A percentile compares a stretch with the other conserved stretches of the same genome.
Evolutionary conservation across 2,797 vertebrate species (phyloP).

Genomic region (Spondyliosoma cantharus): DNA sequence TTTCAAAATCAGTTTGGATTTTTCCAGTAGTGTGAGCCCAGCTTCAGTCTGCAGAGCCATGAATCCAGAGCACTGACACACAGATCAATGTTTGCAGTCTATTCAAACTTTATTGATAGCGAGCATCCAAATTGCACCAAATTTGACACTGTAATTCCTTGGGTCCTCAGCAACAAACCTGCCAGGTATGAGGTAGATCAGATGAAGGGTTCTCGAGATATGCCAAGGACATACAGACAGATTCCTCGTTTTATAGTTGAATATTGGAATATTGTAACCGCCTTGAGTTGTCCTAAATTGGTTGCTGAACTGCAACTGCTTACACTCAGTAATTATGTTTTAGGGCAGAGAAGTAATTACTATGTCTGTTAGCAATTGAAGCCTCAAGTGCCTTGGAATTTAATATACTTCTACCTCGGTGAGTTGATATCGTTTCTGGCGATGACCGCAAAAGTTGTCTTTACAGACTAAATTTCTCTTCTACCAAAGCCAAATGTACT

Average conservation of each 20-base stretch:
- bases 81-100: too few relatives aligned
- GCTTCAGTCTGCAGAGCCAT: too few relatives aligned
- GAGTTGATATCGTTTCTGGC: constrained; percentile 52
- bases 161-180: too few relatives aligned
- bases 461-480: constrained; percentile 53
- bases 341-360: constrained; percentile 17
- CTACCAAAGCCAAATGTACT: constrained; percentile 44
- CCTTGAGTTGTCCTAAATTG: constrained; percentile 25
- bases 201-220: too few relatives aligned
- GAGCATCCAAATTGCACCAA: too few relatives aligned
- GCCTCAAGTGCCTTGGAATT: constrained; percentile 33
- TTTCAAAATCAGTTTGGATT: too few relatives aligned
- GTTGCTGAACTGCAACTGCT: constrained; percentile 14
- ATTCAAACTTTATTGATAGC: too few relatives aligned
- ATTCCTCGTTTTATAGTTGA: background rate
- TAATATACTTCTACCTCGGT: constrained; percentile 47
- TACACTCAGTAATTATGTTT: constrained; percentile 22
- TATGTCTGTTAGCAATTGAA: constrained; percentile 40
- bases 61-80: too few relatives aligned
- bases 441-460: constrained; percentile 41
- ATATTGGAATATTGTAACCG: constrained; percentile 1
- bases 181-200: too few relatives aligned
- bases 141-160: too few relatives aligned
- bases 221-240: too few relatives aligned
- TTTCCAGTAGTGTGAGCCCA: too few relatives aligned